Evolutionary conservation across 2,888 invertebrate species (phyloP), one percentile per base, ranked within the genome.

Genomic region (Lymantria dispar): DNA sequence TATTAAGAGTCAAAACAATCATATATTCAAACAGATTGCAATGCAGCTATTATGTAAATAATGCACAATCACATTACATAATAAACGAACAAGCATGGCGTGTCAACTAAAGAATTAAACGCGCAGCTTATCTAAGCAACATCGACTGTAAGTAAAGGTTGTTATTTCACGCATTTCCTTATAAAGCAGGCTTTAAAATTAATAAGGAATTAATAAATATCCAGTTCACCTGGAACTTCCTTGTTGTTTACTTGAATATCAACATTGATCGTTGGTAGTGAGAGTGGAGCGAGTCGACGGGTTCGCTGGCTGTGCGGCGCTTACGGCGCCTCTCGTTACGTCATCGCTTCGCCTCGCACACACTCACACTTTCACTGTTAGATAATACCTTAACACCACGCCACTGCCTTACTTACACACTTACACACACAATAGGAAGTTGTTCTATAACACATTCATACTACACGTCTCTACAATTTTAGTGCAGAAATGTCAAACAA

Each of bases 311-410:
- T 2, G 33, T 33, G 33, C 10, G 33, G 33, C 33, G 33, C 33
- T 33, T 10, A 68, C 65, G 70, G 62, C 68, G 29, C 7, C 42
- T 58, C 48, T 47, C 52, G 63, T 90, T 89, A 81, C 89, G 86
- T 88, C 89, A 89, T 56, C 68, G 72, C 63, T 76, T 64, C 85
- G 78, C 64, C 78, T 67, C 84, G 79, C 88, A 87, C 88, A 89
- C 85, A 83, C 81, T 78, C 84, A 83, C 83, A 87, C 87, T 88
- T 87, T 86, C 86, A 87, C 86, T 88, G 82, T 90, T 91, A 89
- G 88, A 88, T 90, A 89, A 91, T 84, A 82, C 71, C 74, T 75
- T 73, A 76, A 79, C 73, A 83, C 85, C 67, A 75, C 74, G 78
- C 82, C 73, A 80, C 80, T 86, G 88, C 78, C 88, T 87, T 87